phyloP scores from a whole-genome alignment of 2,113 vertebrate genomes.

The Charina bottae region DNA sequence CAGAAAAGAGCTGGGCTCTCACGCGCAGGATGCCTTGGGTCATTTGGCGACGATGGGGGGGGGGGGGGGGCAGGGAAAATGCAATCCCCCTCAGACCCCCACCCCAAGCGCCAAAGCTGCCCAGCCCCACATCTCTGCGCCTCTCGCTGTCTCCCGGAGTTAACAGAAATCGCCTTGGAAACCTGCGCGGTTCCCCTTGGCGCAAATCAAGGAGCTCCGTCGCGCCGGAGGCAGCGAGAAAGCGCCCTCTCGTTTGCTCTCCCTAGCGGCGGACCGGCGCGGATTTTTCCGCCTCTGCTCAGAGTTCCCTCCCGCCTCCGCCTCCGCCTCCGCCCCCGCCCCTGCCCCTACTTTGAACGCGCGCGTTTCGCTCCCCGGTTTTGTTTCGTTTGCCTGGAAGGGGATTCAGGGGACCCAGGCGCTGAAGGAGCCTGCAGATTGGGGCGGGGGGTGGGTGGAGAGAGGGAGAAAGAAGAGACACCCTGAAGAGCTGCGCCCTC shows the following conservation, averaged over 20 bases:
- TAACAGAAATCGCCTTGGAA: too few relatives aligned
- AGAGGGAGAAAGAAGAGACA: conserved; percentile 40
- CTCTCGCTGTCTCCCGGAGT: too few relatives aligned
- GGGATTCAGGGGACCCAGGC: conserved; percentile 82
- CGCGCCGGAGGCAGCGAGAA: neutral
- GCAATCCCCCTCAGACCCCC: neutral
- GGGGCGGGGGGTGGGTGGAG: too few relatives aligned
- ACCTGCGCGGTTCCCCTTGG: neutral
- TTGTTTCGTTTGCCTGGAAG: conserved; percentile 72
- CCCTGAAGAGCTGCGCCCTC: conserved; percentile 84
- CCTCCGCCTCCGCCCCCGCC: too few relatives aligned
- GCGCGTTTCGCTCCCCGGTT: conserved; percentile 62
- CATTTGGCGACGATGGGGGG: neutral
- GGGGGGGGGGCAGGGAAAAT: too few relatives aligned
- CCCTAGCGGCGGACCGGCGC: too few relatives aligned
- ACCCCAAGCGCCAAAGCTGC: neutral
- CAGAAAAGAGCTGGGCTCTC: neutral
- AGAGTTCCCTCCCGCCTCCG: too few relatives aligned
- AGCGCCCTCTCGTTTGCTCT: neutral
- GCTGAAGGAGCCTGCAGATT: conserved; percentile 54
- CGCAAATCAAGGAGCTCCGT: too few relatives aligned
- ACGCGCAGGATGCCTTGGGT: neutral
- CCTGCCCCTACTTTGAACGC: neutral
- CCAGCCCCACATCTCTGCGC: too few relatives aligned
- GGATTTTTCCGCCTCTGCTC: neutral